Base-by-base conservation (phyloP, 2,888 invertebrate genomes). In the Lissonota sp. region DNA sequence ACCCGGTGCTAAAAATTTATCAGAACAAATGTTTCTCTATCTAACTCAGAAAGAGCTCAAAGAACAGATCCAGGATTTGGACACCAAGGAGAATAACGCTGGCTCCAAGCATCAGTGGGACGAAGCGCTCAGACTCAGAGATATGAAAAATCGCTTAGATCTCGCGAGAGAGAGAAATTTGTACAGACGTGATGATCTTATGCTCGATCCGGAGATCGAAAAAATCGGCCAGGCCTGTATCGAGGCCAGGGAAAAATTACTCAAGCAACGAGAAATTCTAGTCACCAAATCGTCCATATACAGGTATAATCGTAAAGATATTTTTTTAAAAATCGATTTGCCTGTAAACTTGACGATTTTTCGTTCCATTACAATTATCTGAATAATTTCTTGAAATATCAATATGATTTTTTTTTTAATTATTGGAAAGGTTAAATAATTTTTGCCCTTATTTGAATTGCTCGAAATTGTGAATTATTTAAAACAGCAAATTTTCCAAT, bases 101-200 rank as follows among this genome's bases (percentile, higher is more conserved):
- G 89, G 88, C 64, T 84, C 80, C 7, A 89, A 87, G 12, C 90
- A 90, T 4, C 85, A 80, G 12, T 92, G 91, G 90, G 88, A 88
- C 71, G 91, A 92, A 7, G 91, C 91, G 0, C 66, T 92, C 6
- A 86, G 92, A n/a, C 79, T 92, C 0, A 82, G 91, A 8, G 91
- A 91, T 57, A 91, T 91, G 91, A 87, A 86, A 53, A 91, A 91
- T 75, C 85, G 86, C 10, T 51, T 92, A 46, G 90, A 88, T 73
- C 76, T 91, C 6, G 82, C 86, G 4, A 86, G 89, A 6, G 91
- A 91, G 63, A 89, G 87, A 49, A 85, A 89, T 74, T 66, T 92
- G 12, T 88, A 88, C 62, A 85, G 88, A 12, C 87, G 87, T 12
- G 83, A 85, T 4, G 87, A 88, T 77, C 80, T 90, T 6, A 57